A percentile compares a stretch with the other conserved stretches of the same genome.
Conservation (phyloP, 2,797 vertebrate species). For the Chelon auratus region DNA sequence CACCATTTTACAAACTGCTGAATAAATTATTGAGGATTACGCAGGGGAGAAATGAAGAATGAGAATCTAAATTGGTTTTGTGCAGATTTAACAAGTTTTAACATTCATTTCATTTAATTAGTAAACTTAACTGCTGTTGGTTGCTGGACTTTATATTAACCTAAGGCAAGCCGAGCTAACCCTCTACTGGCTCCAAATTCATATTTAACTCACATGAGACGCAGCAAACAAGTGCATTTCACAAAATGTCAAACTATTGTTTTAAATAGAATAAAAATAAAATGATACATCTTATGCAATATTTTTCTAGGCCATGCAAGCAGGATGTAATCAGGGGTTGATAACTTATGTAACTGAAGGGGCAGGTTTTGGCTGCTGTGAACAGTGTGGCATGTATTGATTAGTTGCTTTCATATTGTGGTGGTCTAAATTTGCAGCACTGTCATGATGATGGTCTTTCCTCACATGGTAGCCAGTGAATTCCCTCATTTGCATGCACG, state of each 20-base stretch:
- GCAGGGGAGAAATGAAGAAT: too few relatives aligned
- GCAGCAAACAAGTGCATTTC: not conserved
- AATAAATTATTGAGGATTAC: too few relatives aligned
- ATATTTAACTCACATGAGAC: not conserved
- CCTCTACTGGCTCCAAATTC: too few relatives aligned
- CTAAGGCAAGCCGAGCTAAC: too few relatives aligned
- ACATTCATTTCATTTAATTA: not conserved
- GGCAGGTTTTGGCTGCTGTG: conserved; percentile 42
- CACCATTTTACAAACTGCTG: not conserved
- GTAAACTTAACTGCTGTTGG: not conserved
- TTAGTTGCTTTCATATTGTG: conserved; percentile 62
- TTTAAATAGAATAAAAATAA: not conserved
- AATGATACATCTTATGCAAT: conserved; percentile 3
- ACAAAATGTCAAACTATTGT: conserved; percentile 1
- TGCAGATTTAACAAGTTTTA: too few relatives aligned
- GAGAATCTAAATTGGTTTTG: too few relatives aligned
- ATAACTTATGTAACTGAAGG: conserved; percentile 62
- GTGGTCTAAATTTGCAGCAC: conserved; percentile 53
- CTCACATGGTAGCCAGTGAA: conserved; percentile 58
- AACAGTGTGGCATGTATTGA: conserved; percentile 68
- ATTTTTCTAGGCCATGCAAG: conserved; percentile 14
- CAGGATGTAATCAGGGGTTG: conserved; percentile 20
- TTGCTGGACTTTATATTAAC: too few relatives aligned
- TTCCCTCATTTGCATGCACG: conserved; percentile 63
- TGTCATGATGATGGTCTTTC: conserved; percentile 51